Evolutionary conservation across 2,888 invertebrate genomes (phyloP).

Genomic region (Marronus borbonicus): DNA sequence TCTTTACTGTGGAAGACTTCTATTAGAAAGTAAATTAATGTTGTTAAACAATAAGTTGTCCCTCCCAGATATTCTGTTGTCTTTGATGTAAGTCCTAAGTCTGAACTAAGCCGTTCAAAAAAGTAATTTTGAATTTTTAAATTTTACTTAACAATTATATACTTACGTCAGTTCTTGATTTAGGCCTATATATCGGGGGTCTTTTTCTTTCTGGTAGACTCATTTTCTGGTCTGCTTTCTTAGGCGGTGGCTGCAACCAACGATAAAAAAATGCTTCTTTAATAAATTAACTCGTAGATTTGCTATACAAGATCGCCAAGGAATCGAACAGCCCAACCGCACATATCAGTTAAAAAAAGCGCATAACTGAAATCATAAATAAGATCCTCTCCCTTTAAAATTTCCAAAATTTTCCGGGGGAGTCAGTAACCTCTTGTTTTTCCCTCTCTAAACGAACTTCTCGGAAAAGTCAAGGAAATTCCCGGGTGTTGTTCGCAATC

Average conservation of each 20-base stretch:
- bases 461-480: neutral
- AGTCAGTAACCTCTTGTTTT: constrained; percentile 25
- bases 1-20: neutral
- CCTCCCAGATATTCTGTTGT: too few relatives aligned
- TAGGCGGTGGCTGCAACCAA: constrained; percentile 64
- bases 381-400: neutral
- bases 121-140: neutral
- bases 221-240: constrained; percentile 66
- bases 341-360: too few relatives aligned
- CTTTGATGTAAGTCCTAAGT: too few relatives aligned
- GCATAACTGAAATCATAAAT: too few relatives aligned
- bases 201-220: constrained; percentile 62
- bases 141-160: neutral
- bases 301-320: too few relatives aligned
- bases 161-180: constrained; percentile 67
- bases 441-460: neutral
- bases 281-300: neutral
- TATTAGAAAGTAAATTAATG: too few relatives aligned
- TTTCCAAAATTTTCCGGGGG: neutral
- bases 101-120: too few relatives aligned
- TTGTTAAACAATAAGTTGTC: too few relatives aligned
- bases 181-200: constrained; percentile 64
- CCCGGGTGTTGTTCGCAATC: constrained; percentile 27
- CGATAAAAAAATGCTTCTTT: constrained; percentile 4
- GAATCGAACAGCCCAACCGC: too few relatives aligned